Percentiles rank a stretch among this genome's conserved stretches.
phyloP scores from a whole-genome alignment of 2,113 vertebrate genomes.

The Scytalopus superciliaris region DNA sequence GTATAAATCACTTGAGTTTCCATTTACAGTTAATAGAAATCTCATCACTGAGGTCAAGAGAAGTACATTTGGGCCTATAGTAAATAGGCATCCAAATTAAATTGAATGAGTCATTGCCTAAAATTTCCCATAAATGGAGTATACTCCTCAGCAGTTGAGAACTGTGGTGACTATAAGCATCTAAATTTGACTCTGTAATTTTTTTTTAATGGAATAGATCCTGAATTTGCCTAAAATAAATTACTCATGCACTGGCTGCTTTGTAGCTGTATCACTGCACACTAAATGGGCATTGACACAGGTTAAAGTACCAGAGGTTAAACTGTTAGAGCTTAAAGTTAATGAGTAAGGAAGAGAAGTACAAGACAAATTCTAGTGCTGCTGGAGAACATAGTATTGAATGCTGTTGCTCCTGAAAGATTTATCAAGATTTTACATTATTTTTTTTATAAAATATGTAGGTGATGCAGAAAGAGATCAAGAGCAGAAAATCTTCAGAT shows the following conservation, averaged over 20 bases:
- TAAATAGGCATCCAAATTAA: neutral
- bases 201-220: neutral
- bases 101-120: neutral
- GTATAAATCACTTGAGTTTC: neutral
- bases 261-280: neutral
- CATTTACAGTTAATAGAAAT: neutral
- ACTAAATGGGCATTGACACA: neutral
- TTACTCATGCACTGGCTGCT: neutral
- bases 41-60: neutral
- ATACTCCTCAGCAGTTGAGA: neutral
- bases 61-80: neutral
- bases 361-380: neutral
- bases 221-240: neutral
- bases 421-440: too few relatives aligned
- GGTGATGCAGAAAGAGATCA: neutral
- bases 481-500: neutral
- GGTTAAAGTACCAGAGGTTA: neutral
- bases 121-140: neutral
- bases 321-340: neutral
- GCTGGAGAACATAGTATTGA: neutral
- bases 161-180: neutral
- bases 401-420: neutral
- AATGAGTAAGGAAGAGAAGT: neutral
- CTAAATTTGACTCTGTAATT: neutral
- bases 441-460: too few relatives aligned